Conservation (phyloP, 1,140 invertebrate genomes). For the Drosophila trapezifrons region DNA sequence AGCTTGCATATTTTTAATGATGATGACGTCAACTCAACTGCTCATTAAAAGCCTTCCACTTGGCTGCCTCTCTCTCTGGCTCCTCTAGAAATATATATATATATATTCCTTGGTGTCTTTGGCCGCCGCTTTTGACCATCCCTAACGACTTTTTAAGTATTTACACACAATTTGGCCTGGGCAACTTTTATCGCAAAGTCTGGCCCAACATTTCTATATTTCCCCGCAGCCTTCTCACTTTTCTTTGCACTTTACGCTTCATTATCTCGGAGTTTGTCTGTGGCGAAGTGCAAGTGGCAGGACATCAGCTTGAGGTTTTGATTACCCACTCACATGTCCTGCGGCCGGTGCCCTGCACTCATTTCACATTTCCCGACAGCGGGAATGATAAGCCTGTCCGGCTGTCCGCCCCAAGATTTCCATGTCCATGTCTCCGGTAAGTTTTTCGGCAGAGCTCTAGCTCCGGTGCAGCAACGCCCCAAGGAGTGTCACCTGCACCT, state of each 20-base stretch:
- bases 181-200: constrained; percentile 65
- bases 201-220: constrained; percentile 47
- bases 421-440: constrained; percentile 29
- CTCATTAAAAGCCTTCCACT: constrained; percentile 62
- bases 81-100: neutral
- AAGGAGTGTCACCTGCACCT: constrained; percentile 60
- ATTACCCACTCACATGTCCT: constrained; percentile 49
- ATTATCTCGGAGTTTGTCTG: constrained; percentile 49
- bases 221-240: constrained; percentile 41
- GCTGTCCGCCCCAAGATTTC: constrained; percentile 52
- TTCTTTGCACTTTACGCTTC: constrained; percentile 59
- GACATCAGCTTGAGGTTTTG: constrained; percentile 39
- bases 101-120: neutral
- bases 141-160: constrained; percentile 79
- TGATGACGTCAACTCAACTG: constrained; percentile 40
- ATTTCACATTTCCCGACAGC: constrained; percentile 11
- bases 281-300: constrained; percentile 25
- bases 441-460: constrained; percentile 18
- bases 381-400: constrained; percentile 50
- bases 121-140: constrained; percentile 36
- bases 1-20: constrained; percentile 64
- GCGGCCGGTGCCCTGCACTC: constrained; percentile 16
- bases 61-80: neutral
- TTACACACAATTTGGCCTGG: constrained; percentile 71
- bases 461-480: constrained; percentile 32